Percentiles rank a stretch among this genome's conserved stretches.
Conservation (phyloP, 2,888 invertebrate genomes). For the Linyphia triangularis region DNA sequence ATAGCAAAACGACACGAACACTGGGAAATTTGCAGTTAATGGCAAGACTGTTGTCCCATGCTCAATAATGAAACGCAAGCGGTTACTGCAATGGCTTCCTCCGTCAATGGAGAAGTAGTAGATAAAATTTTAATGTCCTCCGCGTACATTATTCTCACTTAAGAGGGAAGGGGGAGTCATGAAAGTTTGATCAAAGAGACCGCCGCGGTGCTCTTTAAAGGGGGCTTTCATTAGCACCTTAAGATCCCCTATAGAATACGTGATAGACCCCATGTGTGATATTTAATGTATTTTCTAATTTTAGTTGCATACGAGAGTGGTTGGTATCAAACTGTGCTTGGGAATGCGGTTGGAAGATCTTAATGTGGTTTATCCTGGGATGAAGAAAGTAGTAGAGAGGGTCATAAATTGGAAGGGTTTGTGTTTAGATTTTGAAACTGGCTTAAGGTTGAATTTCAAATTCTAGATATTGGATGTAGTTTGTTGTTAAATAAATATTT, state of each 20-base stretch:
- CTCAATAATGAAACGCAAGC: slow-evolving; percentile 53
- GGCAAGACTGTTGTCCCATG: slow-evolving; percentile 18
- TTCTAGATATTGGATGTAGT: too few relatives aligned
- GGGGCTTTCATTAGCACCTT: slow-evolving; percentile 34
- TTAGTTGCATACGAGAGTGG: not conserved
- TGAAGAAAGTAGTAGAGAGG: not conserved
- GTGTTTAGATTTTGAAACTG: too few relatives aligned
- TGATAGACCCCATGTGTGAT: not conserved
- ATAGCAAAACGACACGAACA: slow-evolving; percentile 47
- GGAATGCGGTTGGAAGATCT: not conserved
- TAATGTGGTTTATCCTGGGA: not conserved
- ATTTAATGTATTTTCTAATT: slow-evolving; percentile 31
- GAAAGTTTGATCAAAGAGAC: slow-evolving; percentile 63
- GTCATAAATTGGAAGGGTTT: not conserved
- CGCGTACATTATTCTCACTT: slow-evolving; percentile 34
- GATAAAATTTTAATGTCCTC: slow-evolving; percentile 66
- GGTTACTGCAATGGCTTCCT: not conserved
- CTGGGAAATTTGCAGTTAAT: slow-evolving; percentile 38
- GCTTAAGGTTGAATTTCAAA: too few relatives aligned
- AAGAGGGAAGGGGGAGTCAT: slow-evolving; percentile 9
- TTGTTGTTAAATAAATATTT: too few relatives aligned
- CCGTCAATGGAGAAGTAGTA: slow-evolving; percentile 19
- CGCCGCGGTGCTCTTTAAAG: slow-evolving; percentile 1
- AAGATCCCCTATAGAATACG: not conserved
- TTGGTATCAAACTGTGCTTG: slow-evolving; percentile 11